Base-by-base conservation (phyloP, 2,113 vertebrate species). In the Rhodinocichla rosea region DNA sequence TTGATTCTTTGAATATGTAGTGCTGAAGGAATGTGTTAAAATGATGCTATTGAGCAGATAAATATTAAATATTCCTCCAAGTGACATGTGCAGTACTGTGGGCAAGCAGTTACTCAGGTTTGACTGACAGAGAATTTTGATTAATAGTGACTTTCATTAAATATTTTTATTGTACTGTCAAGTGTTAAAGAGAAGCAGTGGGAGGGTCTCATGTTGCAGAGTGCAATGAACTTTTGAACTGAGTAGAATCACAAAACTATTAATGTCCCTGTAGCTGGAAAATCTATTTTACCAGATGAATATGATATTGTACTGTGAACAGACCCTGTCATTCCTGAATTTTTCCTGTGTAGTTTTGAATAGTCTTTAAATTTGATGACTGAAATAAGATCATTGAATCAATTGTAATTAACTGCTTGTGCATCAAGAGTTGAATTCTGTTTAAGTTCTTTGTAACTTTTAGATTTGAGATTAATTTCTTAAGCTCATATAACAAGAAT, bases 141-240 rank as follows among this genome's bases (percentile, higher is more conserved):
- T 71, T 91, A 75, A 52, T 47, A 68, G 17, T 68, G 12, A 75
- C 23, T 82, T 91, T 22, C 57, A 30, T 78, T 68, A 56, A 81
- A 73, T 6, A 11, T 69, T 67, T 64, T 75, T 81, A 35, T 89
- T 14, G 53, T 56, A 24, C 35, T 87, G 68, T 83, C 27, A 82
- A 3, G 12, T 78, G 47, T 78, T 92, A 83, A 74, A 78, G 70
- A 79, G 59, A 86, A 92, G 27, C 49, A 81, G 69, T 68, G 40
- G 44, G 87, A 93, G 10, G 4, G 35, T 89, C 33, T 91, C 2
- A 1, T 83, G n/a, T 56, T 91, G 60, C 13, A 68, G 79, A 85
- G 17, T 69, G 30, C 18, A 42, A 5, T 56, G 21, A 79, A 64
- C 64, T 89, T 94, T 68, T 85, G 11, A 92, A 47, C 37, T 62